Evolutionary conservation across 2,113 vertebrate genomes (phyloP).

Genomic region (Dascyllus trimaculatus): DNA sequence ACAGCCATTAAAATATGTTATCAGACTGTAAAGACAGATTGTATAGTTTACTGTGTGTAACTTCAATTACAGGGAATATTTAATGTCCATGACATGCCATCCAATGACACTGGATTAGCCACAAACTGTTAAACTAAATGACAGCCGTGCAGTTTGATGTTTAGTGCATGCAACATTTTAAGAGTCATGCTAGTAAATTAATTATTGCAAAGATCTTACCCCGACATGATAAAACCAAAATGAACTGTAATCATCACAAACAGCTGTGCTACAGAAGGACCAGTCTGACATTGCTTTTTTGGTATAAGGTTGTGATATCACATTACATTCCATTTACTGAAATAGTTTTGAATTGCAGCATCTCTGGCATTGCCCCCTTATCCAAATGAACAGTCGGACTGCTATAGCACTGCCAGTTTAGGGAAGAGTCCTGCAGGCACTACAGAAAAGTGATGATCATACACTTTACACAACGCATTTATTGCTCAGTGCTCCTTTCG

Average conservation of each 20-base stretch:
- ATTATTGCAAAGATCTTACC: neutral
- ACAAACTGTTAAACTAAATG: neutral
- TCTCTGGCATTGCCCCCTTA: neutral
- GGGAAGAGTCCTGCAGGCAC: slow-evolving; percentile 17
- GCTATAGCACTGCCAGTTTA: neutral
- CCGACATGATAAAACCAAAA: neutral
- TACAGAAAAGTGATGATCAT: slow-evolving; percentile 20
- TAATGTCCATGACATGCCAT: neutral
- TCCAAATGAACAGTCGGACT: neutral
- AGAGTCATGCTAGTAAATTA: neutral
- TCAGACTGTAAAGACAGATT: neutral
- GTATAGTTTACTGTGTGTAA: neutral
- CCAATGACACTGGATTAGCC: neutral
- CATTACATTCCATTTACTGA: neutral
- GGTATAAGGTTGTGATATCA: too few relatives aligned
- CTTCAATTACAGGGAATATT: neutral
- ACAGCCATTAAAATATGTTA: too few relatives aligned
- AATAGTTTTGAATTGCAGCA: neutral
- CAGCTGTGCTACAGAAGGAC: neutral
- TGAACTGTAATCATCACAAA: neutral
- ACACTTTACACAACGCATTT: slow-evolving; percentile 19
- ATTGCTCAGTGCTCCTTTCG: slow-evolving; percentile 19
- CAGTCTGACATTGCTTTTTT: neutral
- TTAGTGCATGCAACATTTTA: too few relatives aligned
- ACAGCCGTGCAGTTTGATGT: neutral